Percentiles rank a stretch among this genome's conserved stretches.
phyloP scores from a whole-genome alignment of 1,140 invertebrate genomes.

The Drosophila chauvacae region DNA sequence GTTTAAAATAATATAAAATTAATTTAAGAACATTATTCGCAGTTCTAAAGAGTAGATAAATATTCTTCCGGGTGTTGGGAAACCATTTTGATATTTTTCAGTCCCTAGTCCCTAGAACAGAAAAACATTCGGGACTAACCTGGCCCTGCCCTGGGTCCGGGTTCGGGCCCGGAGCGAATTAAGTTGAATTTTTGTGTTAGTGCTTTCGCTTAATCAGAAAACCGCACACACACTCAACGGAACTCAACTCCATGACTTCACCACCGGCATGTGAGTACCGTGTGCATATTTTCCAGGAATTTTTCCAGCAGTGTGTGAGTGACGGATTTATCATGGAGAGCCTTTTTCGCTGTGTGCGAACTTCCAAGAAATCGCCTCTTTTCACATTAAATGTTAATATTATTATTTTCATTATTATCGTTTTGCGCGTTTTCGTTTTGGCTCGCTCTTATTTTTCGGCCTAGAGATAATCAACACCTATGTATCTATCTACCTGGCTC shows the following conservation, averaged over 20 bases:
- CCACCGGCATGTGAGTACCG: constrained; percentile 56
- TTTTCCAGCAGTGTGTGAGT: constrained; percentile 38
- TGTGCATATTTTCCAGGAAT: constrained; percentile 77
- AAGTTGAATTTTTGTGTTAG: constrained; percentile 68
- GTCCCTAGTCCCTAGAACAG: background rate
- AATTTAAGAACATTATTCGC: background rate
- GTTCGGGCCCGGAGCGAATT: constrained; percentile 55
- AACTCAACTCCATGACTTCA: constrained; percentile 71
- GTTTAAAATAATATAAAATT: no score
- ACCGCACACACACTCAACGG: constrained; percentile 30
- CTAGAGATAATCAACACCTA: constrained; percentile 50
- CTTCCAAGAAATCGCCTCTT: constrained; percentile 65
- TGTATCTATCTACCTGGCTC: background rate
- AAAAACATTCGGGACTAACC: constrained; percentile 32
- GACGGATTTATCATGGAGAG: constrained; percentile 61
- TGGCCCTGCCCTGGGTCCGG: constrained; percentile 18
- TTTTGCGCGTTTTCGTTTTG: constrained; percentile 9
- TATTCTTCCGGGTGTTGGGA: background rate
- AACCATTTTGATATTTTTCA: constrained; percentile 29
- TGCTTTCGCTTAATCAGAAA: constrained; percentile 80
- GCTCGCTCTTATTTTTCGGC: constrained; percentile 12
- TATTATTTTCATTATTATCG: constrained; percentile 64
- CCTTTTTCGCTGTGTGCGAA: constrained; percentile 39
- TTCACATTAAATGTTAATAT: constrained; percentile 76
- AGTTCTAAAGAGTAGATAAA: background rate